These are phyloP conservation scores for Limnephilus rhombicus DNA, from an alignment of 2,888 invertebrate species.

Conservation along the genomic window DNA sequence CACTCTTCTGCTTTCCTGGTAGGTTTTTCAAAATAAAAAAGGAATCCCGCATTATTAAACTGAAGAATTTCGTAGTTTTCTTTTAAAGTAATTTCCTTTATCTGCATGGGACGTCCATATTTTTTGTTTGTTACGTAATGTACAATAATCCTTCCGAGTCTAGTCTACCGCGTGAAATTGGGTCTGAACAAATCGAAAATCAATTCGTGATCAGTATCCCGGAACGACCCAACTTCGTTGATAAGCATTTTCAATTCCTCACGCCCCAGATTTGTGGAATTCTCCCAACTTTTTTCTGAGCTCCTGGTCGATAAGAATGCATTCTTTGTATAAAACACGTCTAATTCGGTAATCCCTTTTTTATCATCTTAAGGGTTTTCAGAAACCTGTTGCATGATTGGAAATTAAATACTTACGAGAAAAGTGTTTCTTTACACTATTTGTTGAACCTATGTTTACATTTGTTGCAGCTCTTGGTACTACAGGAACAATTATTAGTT, in stretches of 20 bases:
- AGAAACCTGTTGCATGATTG: background rate
- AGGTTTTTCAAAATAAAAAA: background rate
- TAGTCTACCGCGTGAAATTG: background rate
- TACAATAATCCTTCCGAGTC: background rate
- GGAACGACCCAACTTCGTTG: background rate
- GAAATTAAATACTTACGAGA: too few species aligned
- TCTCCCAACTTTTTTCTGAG: background rate
- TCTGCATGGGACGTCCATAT: background rate
- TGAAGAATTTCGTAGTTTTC: background rate
- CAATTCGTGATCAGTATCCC: background rate
- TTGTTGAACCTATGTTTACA: too few species aligned
- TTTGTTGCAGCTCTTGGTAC: background rate
- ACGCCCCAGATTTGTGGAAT: background rate
- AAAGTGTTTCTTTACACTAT: background rate
- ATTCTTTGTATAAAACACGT: background rate
- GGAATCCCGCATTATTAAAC: background rate
- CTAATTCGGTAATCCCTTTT: background rate
- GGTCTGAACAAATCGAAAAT: background rate
- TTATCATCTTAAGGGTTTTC: background rate
- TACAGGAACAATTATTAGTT: background rate
- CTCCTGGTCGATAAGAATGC: background rate
- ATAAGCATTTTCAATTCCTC: background rate
- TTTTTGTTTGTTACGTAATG: background rate
- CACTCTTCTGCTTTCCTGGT: background rate
- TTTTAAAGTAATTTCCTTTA: background rate